Base-by-base conservation (phyloP, 1,140 invertebrate species). In the Hyphantria cunea region DNA sequence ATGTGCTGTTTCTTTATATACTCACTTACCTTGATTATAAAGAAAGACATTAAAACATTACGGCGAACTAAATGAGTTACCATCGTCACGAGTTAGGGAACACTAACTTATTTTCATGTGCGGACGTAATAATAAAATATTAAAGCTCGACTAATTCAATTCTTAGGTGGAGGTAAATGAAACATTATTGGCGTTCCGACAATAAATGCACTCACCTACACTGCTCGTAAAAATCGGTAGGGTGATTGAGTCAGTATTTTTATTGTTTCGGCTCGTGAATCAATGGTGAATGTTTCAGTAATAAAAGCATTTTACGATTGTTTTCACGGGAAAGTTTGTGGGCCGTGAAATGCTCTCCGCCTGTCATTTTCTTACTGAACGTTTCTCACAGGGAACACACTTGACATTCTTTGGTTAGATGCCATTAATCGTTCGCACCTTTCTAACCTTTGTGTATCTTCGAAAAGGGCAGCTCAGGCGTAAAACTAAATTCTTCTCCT, bases 181-280 rank as follows among this genome's bases (percentile, higher is more conserved):
- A 82, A 82, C 78, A 85, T 85, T 80, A 85, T 79, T 78, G 65
- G 66, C 41, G 58, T 74, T 72, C 54, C 63, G 74, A 80, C 84
- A 80, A 86, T 90, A 88, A 89, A 88, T 84, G 71, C 71, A 82
- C 76, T 86, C 79, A 87, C 80, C 80, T 86, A 82, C 68, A 80
- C 74, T 72, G 68, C 71, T 77, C 80, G 78, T 88, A 90, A 90
- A 90, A 80, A 81, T 79, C 65, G 74, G 80, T 74, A 78, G 80
- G 81, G 88, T 87, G 85, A 90, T 88, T 88, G 84, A 88, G 85
- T 85, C 80, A 86, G 87, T 86, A 87, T 86, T 90, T 90, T 90
- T 90, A 90, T 88, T 90, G 82, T 88, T 86, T 80, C 64, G 74
- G 77, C 64, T 76, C 77, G 81, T 82, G 85, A 90, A 90, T 88